Conservation (phyloP, 2,113 vertebrate genomes). For the Phaethon lepturus region DNA sequence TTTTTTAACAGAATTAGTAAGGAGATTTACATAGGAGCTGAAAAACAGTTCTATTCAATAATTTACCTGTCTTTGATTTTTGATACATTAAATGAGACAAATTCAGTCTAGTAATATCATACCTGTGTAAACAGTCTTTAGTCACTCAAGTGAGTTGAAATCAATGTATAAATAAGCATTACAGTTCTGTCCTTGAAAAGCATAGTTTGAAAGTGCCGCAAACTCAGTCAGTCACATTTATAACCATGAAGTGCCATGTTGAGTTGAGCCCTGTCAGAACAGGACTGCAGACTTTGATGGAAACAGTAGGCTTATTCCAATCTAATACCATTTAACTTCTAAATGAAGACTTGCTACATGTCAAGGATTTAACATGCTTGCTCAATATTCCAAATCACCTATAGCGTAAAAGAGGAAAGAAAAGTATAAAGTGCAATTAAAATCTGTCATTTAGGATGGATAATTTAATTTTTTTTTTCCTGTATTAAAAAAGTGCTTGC, state of each 20-base stretch:
- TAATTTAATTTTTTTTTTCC: constrained; percentile 25
- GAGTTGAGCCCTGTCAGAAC: not conserved
- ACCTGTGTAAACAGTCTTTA: not conserved
- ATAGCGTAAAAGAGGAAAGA: not conserved
- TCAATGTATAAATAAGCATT: constrained; percentile 12
- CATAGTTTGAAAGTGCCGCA: not conserved
- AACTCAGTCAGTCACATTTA: not conserved
- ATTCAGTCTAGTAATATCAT: not conserved
- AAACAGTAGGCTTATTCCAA: not conserved
- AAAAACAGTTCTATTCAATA: not conserved
- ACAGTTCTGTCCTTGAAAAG: not conserved
- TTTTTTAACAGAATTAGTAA: not conserved
- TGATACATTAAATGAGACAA: not conserved
- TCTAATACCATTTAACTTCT: not conserved
- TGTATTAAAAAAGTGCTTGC: not conserved
- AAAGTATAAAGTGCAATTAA: constrained; percentile 4
- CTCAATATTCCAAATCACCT: not conserved
- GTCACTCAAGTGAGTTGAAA: not conserved
- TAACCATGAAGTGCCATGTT: not conserved
- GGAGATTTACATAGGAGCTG: not conserved
- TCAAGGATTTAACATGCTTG: not conserved
- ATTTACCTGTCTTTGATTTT: not conserved
- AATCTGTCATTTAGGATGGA: not conserved
- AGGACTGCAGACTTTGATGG: not conserved
- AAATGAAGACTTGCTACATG: not conserved